Percentiles rank a stretch among this genome's conserved stretches.
phyloP scores from a whole-genome alignment of 2,797 vertebrate genomes.

The Crax fasciolata region DNA sequence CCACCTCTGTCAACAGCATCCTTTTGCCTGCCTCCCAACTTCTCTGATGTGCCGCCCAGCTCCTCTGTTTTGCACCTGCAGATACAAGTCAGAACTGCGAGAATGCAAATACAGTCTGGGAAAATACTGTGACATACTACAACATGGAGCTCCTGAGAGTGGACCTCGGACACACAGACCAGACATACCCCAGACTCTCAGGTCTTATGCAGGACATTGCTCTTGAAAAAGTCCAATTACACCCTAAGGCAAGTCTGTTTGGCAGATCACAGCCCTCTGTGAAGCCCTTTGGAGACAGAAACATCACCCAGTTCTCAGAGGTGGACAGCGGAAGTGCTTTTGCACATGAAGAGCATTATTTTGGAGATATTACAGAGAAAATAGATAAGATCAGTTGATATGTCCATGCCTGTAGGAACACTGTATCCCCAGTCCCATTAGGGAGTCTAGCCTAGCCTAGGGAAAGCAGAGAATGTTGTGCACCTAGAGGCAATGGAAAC shows the following conservation, averaged over 20 bases:
- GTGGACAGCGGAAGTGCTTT: neutral
- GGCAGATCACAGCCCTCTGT: neutral
- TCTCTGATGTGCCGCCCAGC: neutral
- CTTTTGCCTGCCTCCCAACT: neutral
- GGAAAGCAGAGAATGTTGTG: neutral
- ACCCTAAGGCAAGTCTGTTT: neutral
- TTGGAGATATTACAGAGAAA: neutral
- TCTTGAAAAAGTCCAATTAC: neutral
- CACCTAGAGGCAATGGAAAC: neutral
- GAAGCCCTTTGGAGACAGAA: neutral
- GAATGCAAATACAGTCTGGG: neutral
- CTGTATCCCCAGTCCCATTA: neutral
- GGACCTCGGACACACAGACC: accelerated
- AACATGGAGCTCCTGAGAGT: neutral
- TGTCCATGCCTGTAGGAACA: neutral
- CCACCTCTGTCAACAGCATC: neutral
- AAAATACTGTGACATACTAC: neutral
- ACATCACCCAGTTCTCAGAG: neutral
- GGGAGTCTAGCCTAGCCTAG: neutral
- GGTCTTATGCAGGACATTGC: neutral
- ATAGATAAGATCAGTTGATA: neutral
- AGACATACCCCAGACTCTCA: neutral
- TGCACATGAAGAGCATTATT: neutral
- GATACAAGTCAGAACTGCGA: neutral
- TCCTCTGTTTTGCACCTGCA: neutral